These are phyloP conservation scores for Austrofundulus limnaeus DNA, from an alignment of 2,113 vertebrate species.

Conservation along the genomic window DNA sequence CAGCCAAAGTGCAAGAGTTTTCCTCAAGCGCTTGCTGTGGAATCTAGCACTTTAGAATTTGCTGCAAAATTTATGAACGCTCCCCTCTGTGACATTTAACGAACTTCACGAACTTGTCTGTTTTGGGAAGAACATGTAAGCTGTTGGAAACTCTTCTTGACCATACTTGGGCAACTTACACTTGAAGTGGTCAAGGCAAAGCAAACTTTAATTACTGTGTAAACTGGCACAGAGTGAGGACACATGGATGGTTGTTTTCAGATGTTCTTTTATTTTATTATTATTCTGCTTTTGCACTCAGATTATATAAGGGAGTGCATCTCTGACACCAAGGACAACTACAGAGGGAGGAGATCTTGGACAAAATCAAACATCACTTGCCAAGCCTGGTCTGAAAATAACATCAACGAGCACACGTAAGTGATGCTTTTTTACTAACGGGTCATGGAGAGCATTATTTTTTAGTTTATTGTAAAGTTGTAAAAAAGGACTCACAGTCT, in stretches of 20 bases:
- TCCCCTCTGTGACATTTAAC: constrained; percentile 66
- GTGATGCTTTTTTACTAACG: constrained; percentile 39
- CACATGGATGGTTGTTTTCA: constrained; percentile 38
- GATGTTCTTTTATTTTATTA: constrained; percentile 32
- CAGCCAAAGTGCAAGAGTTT: constrained; percentile 31
- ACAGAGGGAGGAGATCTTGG: constrained; percentile 89
- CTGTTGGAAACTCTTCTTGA: constrained; percentile 34
- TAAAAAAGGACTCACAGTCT: too few species aligned
- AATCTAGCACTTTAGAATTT: constrained; percentile 61
- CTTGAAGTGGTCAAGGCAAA: constrained; percentile 35
- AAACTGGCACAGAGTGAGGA: constrained; percentile 4
- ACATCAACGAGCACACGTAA: constrained; percentile 97
- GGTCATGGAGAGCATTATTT: too few species aligned
- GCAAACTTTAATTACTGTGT: constrained; percentile 30
- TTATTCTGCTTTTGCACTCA: constrained; percentile 63
- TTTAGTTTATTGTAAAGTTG: too few species aligned
- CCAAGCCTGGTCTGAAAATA: constrained; percentile 93
- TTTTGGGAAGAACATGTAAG: constrained; percentile 53
- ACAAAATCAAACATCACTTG: constrained; percentile 92
- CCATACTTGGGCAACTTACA: constrained; percentile 56
- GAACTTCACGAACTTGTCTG: constrained; percentile 59
- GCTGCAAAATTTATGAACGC: constrained; percentile 52
- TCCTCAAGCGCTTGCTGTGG: constrained; percentile 29
- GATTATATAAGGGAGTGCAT: constrained; percentile 95
- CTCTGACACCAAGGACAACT: constrained; percentile 87